Evolutionary conservation across 2,113 vertebrate genomes (phyloP), one percentile per base, ranked within the genome.

Genomic region (Muntiacus reevesi): DNA sequence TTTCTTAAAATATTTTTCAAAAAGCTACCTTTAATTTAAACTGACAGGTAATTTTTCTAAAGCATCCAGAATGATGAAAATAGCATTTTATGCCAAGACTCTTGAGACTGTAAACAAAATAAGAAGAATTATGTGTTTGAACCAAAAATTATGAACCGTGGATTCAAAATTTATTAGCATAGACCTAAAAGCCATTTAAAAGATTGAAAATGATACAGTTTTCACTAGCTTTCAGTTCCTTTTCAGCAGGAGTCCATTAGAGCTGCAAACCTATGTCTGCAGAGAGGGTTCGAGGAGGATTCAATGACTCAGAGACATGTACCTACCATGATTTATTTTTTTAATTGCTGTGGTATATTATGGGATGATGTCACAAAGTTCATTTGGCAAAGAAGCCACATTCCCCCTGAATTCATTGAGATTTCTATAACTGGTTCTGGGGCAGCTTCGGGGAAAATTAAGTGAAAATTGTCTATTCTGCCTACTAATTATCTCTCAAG

Each of bases 11-110:
- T 96, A 93, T 79, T 59, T 84, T 59, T 84, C 55, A 40, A 36
- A 84, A 59, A 59, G 14, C 71, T 81, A 47, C 87, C 43, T 97
- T 98, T 97, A 96, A 97, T 97, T 95, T 60, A 95, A 96, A 7
- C n/a, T 95, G 90, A 55, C 57, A 67, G 47, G 64, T 94, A 92
- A 97, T 97, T 97, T 97, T 92, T 97, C 95, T 94, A 97, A 89
- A 97, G 89, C 71, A 40, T 55, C 67, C 94, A 87, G 36, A 94
- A 89, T 96, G 83, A 96, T 98, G 71, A 92, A 97, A 90, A 25
- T 59, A 96, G 89, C 71, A 96, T 92, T 98, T 98, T 98, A 98
- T 89, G 92, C 60, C 96, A 96, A 97, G 25, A 86, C 84, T 98
- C 91, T 94, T 97, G 91, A 98, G 96, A 87, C 28, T 71, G 5